Evolutionary conservation across 2,113 vertebrate genomes (phyloP).

Genomic region (Laterallus jamaicensis): DNA sequence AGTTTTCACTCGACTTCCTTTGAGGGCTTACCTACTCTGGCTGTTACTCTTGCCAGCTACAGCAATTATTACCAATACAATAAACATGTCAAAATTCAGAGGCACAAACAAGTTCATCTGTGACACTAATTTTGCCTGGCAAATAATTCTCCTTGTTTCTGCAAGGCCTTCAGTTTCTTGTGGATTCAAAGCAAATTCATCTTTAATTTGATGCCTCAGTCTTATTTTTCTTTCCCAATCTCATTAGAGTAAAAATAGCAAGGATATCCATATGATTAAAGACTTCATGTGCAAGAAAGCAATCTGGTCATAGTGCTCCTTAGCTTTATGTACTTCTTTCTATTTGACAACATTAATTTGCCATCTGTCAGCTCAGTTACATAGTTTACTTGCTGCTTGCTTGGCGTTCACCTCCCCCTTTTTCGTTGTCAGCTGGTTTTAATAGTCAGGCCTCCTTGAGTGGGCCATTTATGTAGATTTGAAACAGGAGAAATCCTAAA

Average conservation of each 20-base stretch:
- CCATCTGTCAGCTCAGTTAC: conserved; percentile 70
- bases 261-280: conserved; percentile 63
- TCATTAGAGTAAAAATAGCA: conserved; percentile 73
- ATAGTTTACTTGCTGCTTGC: conserved; percentile 64
- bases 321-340: conserved; percentile 66
- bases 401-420: conserved; percentile 38
- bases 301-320: conserved; percentile 62
- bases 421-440: conserved; percentile 63
- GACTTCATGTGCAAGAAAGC: conserved; percentile 59
- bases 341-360: conserved; percentile 72
- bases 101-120: conserved; percentile 55
- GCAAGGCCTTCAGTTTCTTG: conserved; percentile 44
- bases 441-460: conserved; percentile 60
- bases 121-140: conserved; percentile 54
- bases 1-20: conserved; percentile 15
- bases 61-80: conserved; percentile 43
- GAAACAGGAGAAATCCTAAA: conserved; percentile 56
- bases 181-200: conserved; percentile 67
- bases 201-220: conserved; percentile 53
- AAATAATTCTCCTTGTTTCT: conserved; percentile 48
- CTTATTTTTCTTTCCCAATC: conserved; percentile 64
- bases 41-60: background rate
- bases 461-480: conserved; percentile 50
- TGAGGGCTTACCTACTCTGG: conserved; percentile 10
- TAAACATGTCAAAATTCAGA: conserved; percentile 59